These are phyloP conservation scores for Heteromormyrus szaboi DNA, from an alignment of 2,797 vertebrate species.

Conservation along the genomic window DNA sequence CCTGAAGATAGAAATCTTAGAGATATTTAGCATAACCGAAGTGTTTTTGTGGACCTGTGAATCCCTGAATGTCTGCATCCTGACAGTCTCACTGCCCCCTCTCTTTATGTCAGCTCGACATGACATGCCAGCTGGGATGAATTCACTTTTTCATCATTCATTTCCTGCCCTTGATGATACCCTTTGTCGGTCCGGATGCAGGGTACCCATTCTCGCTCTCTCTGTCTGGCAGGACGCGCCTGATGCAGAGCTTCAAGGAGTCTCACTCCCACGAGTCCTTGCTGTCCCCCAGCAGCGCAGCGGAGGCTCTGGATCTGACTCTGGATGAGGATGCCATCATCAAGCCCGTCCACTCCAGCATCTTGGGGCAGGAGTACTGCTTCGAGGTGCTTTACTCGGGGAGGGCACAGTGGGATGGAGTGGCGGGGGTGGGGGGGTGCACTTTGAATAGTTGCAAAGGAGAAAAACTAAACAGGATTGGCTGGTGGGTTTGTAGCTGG, in stretches of 20 bases:
- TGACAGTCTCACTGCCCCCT: constrained; percentile 2
- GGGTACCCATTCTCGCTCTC: neutral
- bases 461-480: neutral
- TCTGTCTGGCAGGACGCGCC: constrained; percentile 67
- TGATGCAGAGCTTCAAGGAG: constrained; percentile 96
- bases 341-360: constrained; percentile 92
- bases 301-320: constrained; percentile 87
- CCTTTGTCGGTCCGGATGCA: neutral
- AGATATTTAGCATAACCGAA: neutral
- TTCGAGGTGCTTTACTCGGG: constrained; percentile 69
- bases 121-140: constrained; percentile 6
- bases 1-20: neutral
- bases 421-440: neutral
- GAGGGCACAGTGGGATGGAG: neutral
- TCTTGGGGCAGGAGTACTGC: constrained; percentile 92
- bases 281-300: constrained; percentile 87
- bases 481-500: neutral
- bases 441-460: neutral
- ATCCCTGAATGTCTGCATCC: neutral
- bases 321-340: constrained; percentile 92
- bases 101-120: constrained; percentile 5
- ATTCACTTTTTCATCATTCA: neutral
- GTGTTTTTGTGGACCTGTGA: neutral
- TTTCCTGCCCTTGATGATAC: neutral
- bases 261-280: constrained; percentile 92